Percentiles rank a stretch among this genome's conserved stretches.
These are phyloP conservation scores for Oncorhynchus nerka DNA, from an alignment of 2,113 vertebrate genomes.

Conservation along the genomic window DNA sequence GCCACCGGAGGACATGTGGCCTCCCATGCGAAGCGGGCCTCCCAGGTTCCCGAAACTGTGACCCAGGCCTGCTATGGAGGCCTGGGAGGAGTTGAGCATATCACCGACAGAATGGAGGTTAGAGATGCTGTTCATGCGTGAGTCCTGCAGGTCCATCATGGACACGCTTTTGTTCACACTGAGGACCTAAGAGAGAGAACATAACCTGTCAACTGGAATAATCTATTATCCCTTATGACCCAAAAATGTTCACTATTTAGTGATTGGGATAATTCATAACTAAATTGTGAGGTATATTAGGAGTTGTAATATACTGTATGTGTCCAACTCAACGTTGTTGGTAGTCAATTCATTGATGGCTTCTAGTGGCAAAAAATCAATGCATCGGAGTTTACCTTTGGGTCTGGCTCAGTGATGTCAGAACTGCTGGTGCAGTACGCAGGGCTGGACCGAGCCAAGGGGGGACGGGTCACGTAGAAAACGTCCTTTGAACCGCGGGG, in stretches of 20 bases:
- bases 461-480: slow-evolving; percentile 89
- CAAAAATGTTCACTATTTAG: too few species aligned
- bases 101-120: slow-evolving; percentile 90
- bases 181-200: slow-evolving; percentile 73
- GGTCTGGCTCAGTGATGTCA: slow-evolving; percentile 92
- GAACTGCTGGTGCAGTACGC: slow-evolving; percentile 97
- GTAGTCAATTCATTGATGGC: too few species aligned
- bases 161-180: slow-evolving; percentile 95
- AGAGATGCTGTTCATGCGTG: slow-evolving; percentile 92
- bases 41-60: slow-evolving; percentile 80
- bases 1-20: slow-evolving; percentile 80
- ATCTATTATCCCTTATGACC: too few species aligned
- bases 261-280: too few species aligned
- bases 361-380: too few species aligned
- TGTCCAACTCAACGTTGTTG: background rate
- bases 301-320: too few species aligned
- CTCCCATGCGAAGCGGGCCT: slow-evolving; percentile 81
- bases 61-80: slow-evolving; percentile 84
- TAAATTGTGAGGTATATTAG: too few species aligned
- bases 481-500: slow-evolving; percentile 82
- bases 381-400: slow-evolving; percentile 70
- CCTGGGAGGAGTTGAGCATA: slow-evolving; percentile 89
- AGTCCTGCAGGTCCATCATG: slow-evolving; percentile 96
- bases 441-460: slow-evolving; percentile 88
- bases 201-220: background rate